Evolutionary conservation across 2,113 vertebrate species (phyloP), one percentile per base, ranked within the genome.

Genomic region (Ovibos moschatus): DNA sequence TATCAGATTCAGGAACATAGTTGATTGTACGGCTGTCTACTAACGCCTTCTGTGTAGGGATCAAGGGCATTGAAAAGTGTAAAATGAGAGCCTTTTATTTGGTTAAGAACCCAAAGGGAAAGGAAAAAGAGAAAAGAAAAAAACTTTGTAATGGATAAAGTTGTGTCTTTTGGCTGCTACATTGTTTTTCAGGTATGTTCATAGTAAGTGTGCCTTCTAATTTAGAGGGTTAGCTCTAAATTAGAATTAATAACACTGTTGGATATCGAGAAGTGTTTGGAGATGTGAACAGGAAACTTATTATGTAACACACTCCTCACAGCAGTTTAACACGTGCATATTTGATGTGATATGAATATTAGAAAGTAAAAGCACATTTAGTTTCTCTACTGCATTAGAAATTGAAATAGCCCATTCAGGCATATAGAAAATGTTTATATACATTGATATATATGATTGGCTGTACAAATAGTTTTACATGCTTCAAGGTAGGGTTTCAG

Each of bases 251-350:
- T 19, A 90, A 5, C 0, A 30, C 0, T 12, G 45, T 30, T 93
- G 45, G 95, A 82, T 92, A 94, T 96, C 40, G 45, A 76, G 86
- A 96, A 16, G 7, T 97, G 91, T 94, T 98, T 96, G 36, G 95
- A 89, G 87, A 94, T 96, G 93, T 92, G 74, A 97, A 28, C 30
- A 92, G 91, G 84, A 97, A 62, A 19, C 30, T 85, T 92, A 88
- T 91, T 98, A 97, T 97, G 87, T 97, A 98, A 97, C 85, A 21
- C 28, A 83, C n/a, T 5, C 81, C 27, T 83, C 96, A 87, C 79
- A 2, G 16, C 12, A 4, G 17, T 93, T 96, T 94, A 92, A 94
- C 91, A 84, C 5, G 0, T 93, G 96, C 67, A 92, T 91, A 67
- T 94, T 97, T 96, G 67, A 96, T 94, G 78, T 91, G 50, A 84